Evolutionary conservation across 2,113 vertebrate genomes (phyloP).

Genomic region (Globicephala melas): DNA sequence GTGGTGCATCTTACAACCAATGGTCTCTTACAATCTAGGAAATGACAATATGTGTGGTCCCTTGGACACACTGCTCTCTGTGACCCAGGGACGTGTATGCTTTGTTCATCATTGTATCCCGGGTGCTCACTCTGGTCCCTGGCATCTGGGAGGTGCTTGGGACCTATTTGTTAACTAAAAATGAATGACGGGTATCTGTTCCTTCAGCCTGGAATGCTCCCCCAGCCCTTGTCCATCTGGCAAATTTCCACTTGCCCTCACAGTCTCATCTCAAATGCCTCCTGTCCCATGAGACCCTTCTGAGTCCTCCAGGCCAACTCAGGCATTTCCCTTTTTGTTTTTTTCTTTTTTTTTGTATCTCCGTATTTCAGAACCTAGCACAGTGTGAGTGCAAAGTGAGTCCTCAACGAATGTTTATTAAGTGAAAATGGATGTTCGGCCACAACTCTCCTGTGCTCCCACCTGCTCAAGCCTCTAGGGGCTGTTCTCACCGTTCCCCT

Average conservation of each 20-base stretch:
- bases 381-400: not conserved
- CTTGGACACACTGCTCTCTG: not conserved
- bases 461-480: not conserved
- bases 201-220: not conserved
- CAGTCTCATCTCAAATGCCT: not conserved
- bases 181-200: not conserved
- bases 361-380: not conserved
- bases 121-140: not conserved
- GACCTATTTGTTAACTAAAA: not conserved
- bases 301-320: not conserved
- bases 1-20: not conserved
- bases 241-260: not conserved
- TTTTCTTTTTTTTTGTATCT: no score
- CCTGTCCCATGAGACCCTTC: not conserved
- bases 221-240: not conserved
- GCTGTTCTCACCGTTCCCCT: not conserved
- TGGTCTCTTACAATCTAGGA: not conserved
- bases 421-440: not conserved
- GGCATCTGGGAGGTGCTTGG: not conserved
- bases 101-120: not conserved
- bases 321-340: not conserved
- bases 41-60: no score
- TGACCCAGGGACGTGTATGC: not conserved
- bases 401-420: not conserved
- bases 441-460: not conserved